Conservation (phyloP, 2,113 vertebrate species). For the Silurus glanis region DNA sequence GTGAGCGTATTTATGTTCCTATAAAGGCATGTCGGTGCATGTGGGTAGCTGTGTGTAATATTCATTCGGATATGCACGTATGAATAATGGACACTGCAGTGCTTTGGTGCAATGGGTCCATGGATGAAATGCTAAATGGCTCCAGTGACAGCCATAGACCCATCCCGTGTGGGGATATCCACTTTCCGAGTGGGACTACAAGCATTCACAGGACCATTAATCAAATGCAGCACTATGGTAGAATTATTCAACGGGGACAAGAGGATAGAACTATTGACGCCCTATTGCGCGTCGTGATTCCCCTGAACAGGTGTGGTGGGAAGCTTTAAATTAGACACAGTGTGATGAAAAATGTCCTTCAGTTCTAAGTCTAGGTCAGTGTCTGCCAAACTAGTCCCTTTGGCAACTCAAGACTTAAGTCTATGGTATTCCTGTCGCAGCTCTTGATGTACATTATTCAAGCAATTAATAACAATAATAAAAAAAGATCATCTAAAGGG, state of each 20-base stretch:
- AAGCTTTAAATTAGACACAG: constrained; percentile 57
- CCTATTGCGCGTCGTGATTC: constrained; percentile 58
- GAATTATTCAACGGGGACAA: constrained; percentile 67
- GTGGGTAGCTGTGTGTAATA: constrained; percentile 20
- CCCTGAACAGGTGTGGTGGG: constrained; percentile 54
- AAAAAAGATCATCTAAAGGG: background rate
- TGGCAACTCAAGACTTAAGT: background rate
- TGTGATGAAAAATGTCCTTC: constrained; percentile 14
- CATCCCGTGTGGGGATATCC: constrained; percentile 50
- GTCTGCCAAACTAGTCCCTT: background rate
- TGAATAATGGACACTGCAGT: constrained; percentile 66
- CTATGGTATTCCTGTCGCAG: background rate
- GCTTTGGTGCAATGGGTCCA: constrained; percentile 56
- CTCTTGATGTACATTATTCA: background rate
- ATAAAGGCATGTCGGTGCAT: constrained; percentile 13
- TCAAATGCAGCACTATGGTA: constrained; percentile 62
- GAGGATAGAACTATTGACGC: constrained; percentile 50
- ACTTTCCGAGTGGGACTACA: constrained; percentile 44
- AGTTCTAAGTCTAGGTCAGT: background rate
- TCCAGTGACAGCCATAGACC: constrained; percentile 50
- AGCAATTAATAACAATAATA: background rate
- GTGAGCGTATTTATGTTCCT: constrained; percentile 39
- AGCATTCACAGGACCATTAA: constrained; percentile 69
- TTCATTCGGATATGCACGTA: constrained; percentile 13
- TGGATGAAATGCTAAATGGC: constrained; percentile 59